These are phyloP conservation scores for Eurosta solidaginis DNA, from an alignment of 1,140 invertebrate genomes.

Conservation along the genomic window DNA sequence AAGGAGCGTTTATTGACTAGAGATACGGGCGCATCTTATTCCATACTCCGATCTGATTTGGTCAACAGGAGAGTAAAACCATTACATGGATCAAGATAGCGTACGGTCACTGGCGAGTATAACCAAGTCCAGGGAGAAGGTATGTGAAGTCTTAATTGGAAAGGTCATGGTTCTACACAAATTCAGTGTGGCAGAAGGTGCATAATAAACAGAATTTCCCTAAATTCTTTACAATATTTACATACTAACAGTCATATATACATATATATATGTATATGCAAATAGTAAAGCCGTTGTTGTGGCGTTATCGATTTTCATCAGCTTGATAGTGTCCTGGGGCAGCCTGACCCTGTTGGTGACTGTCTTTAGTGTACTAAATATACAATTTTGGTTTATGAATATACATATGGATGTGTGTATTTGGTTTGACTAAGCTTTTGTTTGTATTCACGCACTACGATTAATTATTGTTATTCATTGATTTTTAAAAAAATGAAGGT, in stretches of 20 bases:
- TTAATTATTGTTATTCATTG: slow-evolving; percentile 5
- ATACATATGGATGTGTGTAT: neutral
- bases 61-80: too few species aligned
- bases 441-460: neutral
- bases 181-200: too few species aligned
- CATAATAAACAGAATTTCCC: neutral
- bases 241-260: neutral
- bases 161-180: too few species aligned
- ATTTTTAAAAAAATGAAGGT: neutral
- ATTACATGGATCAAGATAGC: too few species aligned
- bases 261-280: neutral
- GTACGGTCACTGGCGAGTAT: too few species aligned
- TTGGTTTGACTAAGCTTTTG: neutral
- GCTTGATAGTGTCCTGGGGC: neutral
- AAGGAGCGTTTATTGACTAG: too few species aligned
- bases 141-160: too few species aligned
- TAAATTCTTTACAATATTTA: neutral
- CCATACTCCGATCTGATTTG: too few species aligned
- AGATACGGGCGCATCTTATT: too few species aligned
- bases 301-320: slow-evolving; percentile 7
- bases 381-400: neutral
- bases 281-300: neutral
- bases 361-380: too few species aligned
- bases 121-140: too few species aligned
- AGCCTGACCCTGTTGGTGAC: neutral